Evolutionary conservation across 2,888 invertebrate genomes (phyloP).

Genomic region (Euzophera pinguis): DNA sequence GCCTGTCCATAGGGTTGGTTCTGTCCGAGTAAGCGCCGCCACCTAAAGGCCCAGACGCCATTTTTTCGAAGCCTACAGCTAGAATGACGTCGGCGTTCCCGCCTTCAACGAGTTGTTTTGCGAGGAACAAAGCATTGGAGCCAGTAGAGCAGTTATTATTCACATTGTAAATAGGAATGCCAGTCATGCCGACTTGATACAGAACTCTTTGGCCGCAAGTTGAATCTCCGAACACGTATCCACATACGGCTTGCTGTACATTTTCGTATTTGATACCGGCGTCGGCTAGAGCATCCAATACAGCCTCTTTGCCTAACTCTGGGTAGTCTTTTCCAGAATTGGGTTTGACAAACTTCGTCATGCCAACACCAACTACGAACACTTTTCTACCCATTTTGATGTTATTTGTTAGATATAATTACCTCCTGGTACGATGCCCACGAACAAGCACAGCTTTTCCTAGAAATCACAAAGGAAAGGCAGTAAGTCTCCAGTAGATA

Average conservation of each 20-base stretch:
- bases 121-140: conserved; percentile 93
- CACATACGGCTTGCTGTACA: conserved; percentile 94
- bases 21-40: conserved; percentile 88
- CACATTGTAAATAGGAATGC: conserved; percentile 98
- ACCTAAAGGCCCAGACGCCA: conserved; percentile 94
- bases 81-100: conserved; percentile 93
- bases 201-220: conserved; percentile 96
- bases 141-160: conserved; percentile 99
- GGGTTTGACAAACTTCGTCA: conserved; percentile 99
- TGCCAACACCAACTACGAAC: conserved; percentile 96
- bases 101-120: conserved; percentile 94
- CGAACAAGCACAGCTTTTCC: conserved; percentile 23
- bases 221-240: conserved; percentile 97
- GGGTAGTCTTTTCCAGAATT: conserved; percentile 95
- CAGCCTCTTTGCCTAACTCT: conserved; percentile 96
- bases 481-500: too few species aligned
- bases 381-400: conserved; percentile 81
- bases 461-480: neutral
- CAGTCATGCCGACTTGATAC: conserved; percentile 96
- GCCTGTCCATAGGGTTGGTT: conserved; percentile 93
- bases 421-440: conserved; percentile 56
- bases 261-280: conserved; percentile 87
- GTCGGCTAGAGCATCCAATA: conserved; percentile 91
- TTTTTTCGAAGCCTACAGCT: conserved; percentile 98
- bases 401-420: conserved; percentile 45